Percentiles rank a stretch among this genome's conserved stretches.
These are phyloP conservation scores for Sciurus niger DNA, from an alignment of 2,113 vertebrate species.

Conservation along the genomic window DNA sequence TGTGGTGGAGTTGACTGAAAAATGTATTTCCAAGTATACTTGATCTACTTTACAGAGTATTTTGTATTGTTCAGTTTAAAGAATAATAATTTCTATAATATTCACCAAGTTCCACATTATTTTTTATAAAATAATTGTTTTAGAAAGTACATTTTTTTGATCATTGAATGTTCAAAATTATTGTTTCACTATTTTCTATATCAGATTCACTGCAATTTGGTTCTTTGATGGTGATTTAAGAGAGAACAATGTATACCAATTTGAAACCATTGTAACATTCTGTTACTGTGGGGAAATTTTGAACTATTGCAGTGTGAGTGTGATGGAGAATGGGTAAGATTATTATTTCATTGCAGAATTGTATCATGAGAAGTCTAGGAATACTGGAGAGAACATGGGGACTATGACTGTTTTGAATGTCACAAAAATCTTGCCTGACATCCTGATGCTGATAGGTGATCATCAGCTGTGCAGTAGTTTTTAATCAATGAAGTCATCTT, in stretches of 20 bases:
- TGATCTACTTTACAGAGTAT: not conserved
- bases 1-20: not conserved
- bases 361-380: too few species aligned
- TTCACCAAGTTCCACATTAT: not conserved
- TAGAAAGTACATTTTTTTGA: not conserved
- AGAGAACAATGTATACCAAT: not conserved
- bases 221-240: not conserved
- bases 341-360: not conserved
- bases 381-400: not conserved
- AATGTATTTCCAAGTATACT: not conserved
- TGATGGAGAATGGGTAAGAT: too few species aligned
- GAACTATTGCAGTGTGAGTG: not conserved
- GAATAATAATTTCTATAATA: not conserved
- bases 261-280: not conserved
- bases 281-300: not conserved
- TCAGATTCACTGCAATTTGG: not conserved
- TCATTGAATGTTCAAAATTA: not conserved
- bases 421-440: not conserved
- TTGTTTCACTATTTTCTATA: not conserved
- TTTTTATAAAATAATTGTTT: not conserved
- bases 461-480: not conserved
- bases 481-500: not conserved
- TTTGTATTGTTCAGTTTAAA: not conserved
- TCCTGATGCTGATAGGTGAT: not conserved
- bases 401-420: not conserved